Conservation (phyloP, 1,140 invertebrate genomes). For the Pentalonia nigronervosa region DNA sequence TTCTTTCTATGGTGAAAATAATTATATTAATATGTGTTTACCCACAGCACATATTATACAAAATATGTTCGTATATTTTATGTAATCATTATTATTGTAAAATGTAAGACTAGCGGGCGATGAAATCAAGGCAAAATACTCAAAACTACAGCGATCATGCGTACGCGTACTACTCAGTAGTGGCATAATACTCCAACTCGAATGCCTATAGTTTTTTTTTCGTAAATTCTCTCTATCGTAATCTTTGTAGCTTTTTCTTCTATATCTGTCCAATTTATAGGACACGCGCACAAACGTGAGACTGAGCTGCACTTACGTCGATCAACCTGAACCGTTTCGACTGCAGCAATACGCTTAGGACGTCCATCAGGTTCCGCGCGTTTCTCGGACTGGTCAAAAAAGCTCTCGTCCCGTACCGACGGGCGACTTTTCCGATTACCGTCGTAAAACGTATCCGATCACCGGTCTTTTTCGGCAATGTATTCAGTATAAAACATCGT, state of each 20-base stretch:
- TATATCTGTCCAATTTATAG: too few species aligned
- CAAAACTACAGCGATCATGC: background rate
- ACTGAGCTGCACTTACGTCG: background rate
- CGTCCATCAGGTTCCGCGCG: background rate
- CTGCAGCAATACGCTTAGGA: background rate
- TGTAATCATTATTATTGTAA: too few species aligned
- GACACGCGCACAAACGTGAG: background rate
- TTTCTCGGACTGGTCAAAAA: background rate
- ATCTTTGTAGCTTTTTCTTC: background rate
- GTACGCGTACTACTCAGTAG: too few species aligned
- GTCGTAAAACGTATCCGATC: background rate
- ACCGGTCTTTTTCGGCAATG: background rate
- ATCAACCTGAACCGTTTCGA: conserved; percentile 8
- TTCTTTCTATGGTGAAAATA: background rate
- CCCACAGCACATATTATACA: too few species aligned
- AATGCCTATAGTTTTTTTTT: too few species aligned
- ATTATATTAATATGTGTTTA: background rate
- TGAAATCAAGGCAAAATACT: background rate
- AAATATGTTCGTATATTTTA: too few species aligned
- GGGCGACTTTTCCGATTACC: background rate
- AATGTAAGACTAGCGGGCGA: too few species aligned
- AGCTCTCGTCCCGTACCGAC: background rate
- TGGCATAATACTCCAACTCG: too few species aligned
- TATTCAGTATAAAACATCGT: background rate
- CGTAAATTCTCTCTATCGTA: background rate